Evolutionary conservation across 2,113 vertebrate species (phyloP).

Genomic region (Rhinolophus ferrumequinum): DNA sequence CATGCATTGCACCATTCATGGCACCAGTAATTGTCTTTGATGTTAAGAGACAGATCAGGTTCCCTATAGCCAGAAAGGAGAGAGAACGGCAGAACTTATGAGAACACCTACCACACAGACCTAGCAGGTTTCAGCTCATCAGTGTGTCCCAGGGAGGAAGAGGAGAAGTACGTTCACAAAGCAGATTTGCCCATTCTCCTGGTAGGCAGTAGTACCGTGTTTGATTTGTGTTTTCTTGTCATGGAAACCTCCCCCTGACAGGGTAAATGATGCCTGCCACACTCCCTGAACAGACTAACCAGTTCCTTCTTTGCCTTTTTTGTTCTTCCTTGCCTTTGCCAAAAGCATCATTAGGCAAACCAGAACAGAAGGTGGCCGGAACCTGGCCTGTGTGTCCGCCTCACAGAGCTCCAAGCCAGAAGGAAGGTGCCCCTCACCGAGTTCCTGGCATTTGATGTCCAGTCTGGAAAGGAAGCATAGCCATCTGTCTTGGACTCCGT

Average conservation of each 20-base stretch:
- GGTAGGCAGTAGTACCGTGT: neutral
- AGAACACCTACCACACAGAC: neutral
- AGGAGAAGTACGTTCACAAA: fast-evolving
- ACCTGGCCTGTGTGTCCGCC: neutral
- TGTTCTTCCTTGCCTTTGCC: slow-evolving; percentile 12
- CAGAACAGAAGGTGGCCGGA: slow-evolving; percentile 61
- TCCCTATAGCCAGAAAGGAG: neutral
- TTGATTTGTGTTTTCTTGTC: slow-evolving; percentile 22
- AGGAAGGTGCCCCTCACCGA: slow-evolving; percentile 22
- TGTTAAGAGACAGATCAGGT: too few relatives aligned
- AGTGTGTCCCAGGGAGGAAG: neutral
- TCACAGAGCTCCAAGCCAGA: slow-evolving; percentile 16
- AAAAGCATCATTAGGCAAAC: slow-evolving; percentile 29
- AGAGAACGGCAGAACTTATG: neutral
- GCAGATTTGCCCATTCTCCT: neutral
- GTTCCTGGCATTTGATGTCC: slow-evolving; percentile 38
- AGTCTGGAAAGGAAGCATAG: slow-evolving; percentile 55
- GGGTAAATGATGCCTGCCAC: neutral
- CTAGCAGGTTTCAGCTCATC: neutral
- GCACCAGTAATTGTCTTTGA: neutral
- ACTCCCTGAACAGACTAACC: neutral
- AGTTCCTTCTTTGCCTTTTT: slow-evolving; percentile 26
- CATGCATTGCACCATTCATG: neutral
- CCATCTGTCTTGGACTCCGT: slow-evolving; percentile 60
- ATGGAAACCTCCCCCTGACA: slow-evolving; percentile 23